These are phyloP conservation scores for Argyresthia albistria DNA, from an alignment of 2,888 invertebrate genomes.

Conservation along the genomic window DNA sequence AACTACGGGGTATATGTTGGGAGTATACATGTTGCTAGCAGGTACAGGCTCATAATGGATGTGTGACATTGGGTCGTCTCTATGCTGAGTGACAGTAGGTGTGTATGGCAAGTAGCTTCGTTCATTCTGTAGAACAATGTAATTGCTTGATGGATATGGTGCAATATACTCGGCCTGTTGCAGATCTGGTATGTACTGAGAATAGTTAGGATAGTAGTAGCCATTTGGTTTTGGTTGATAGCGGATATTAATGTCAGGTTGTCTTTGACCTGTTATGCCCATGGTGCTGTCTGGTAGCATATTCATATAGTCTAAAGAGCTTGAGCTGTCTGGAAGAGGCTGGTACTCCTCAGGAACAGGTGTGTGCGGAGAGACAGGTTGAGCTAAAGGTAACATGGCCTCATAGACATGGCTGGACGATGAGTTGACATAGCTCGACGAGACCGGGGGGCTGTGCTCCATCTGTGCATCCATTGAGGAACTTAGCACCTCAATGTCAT, in stretches of 20 bases:
- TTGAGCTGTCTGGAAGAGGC: conserved; percentile 58
- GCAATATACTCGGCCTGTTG: conserved; percentile 32
- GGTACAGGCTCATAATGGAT: conserved; percentile 6
- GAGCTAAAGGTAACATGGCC: conserved; percentile 32
- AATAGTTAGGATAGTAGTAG: conserved; percentile 42
- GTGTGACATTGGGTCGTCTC: not conserved
- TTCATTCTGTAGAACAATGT: conserved; percentile 36
- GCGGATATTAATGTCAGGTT: conserved; percentile 42
- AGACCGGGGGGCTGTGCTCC: conserved; percentile 13
- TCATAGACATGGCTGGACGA: conserved; percentile 42
- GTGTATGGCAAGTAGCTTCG: conserved; percentile 32
- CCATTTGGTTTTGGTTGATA: conserved; percentile 55
- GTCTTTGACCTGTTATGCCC: conserved; percentile 23
- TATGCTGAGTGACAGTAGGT: conserved; percentile 21
- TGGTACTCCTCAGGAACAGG: conserved; percentile 64
- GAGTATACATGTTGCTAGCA: conserved; percentile 11
- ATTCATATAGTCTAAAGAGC: conserved; percentile 39
- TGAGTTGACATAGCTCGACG: conserved; percentile 48
- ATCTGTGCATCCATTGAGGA: conserved; percentile 21
- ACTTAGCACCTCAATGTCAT: conserved; percentile 67
- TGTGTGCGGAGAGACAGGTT: conserved; percentile 44
- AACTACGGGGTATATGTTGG: conserved; percentile 2
- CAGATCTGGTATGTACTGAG: conserved; percentile 24
- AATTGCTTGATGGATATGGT: conserved; percentile 38
- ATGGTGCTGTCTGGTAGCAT: conserved; percentile 28